These are phyloP conservation scores for Nipponacmea schrenckii DNA, from an alignment of 2,888 invertebrate genomes.

Conservation along the genomic window DNA sequence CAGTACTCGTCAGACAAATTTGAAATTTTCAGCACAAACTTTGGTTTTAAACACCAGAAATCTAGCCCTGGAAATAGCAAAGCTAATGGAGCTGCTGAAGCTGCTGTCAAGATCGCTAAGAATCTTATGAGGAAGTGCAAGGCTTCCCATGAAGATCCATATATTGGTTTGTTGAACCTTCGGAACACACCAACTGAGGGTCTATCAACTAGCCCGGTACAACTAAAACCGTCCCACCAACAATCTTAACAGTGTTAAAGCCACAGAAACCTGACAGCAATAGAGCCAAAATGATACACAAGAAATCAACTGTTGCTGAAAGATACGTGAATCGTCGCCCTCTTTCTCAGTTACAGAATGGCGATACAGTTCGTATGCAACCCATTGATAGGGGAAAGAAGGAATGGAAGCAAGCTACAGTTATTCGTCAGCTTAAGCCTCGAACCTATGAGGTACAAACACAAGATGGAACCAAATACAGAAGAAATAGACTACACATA, in stretches of 20 bases:
- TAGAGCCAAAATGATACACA: neutral
- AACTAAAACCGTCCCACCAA: neutral
- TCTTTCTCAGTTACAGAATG: neutral
- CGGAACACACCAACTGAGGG: conserved; percentile 16
- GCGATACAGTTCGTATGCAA: neutral
- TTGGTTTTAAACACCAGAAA: conserved; percentile 10
- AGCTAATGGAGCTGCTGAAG: conserved; percentile 17
- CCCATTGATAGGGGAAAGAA: neutral
- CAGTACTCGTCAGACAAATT: conserved; percentile 21
- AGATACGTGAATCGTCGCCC: too few relatives aligned
- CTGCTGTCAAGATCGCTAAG: conserved; percentile 18
- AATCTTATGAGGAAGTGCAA: conserved; percentile 17
- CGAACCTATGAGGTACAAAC: too few relatives aligned
- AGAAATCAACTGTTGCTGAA: neutral
- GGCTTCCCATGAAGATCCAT: conserved; percentile 5
- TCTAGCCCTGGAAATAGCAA: conserved; percentile 15
- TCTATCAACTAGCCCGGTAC: neutral
- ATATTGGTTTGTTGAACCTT: conserved; percentile 2
- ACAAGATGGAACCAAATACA: neutral
- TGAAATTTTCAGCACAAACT: conserved; percentile 5
- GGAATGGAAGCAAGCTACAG: neutral
- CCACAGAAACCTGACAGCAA: neutral
- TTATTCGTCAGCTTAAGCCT: neutral
- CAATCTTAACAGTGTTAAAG: neutral
- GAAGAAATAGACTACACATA: neutral